Conservation (phyloP, 2,113 vertebrate species). For the Sigmodon hispidus region DNA sequence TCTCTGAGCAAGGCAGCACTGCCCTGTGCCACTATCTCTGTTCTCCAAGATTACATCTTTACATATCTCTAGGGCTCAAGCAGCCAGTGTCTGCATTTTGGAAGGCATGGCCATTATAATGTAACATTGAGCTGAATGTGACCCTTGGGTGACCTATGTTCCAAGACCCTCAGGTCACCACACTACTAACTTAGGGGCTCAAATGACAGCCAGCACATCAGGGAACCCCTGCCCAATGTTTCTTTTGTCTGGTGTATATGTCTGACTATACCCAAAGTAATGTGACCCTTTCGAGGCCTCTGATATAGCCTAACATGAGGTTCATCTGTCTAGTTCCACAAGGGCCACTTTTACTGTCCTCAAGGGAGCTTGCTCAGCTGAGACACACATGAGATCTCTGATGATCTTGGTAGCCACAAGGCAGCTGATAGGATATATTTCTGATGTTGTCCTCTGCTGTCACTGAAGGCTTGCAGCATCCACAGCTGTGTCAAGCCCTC, state of each 20-base stretch:
- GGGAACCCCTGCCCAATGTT: conserved; percentile 48
- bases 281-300: conserved; percentile 88
- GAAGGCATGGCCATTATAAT: neutral
- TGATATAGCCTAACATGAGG: conserved; percentile 91
- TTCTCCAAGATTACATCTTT: fast-evolving
- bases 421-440: conserved; percentile 88
- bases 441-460: conserved; percentile 78
- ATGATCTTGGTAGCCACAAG: conserved; percentile 88
- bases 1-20: fast-evolving
- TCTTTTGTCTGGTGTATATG: conserved; percentile 85
- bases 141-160: neutral
- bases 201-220: conserved; percentile 7
- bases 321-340: conserved; percentile 81
- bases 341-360: conserved; percentile 85
- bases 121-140: fast-evolving
- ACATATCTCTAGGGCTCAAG: fast-evolving
- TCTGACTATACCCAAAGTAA: conserved; percentile 90
- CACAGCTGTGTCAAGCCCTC: neutral
- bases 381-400: conserved; percentile 82
- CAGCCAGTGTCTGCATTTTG: neutral
- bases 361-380: conserved; percentile 85
- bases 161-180: neutral
- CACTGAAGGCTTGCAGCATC: neutral
- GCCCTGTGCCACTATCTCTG: fast-evolving
- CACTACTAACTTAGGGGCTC: conserved; percentile 3